Evolutionary conservation across 2,888 invertebrate species (phyloP).

Genomic region (Sepiola atlantica): DNA sequence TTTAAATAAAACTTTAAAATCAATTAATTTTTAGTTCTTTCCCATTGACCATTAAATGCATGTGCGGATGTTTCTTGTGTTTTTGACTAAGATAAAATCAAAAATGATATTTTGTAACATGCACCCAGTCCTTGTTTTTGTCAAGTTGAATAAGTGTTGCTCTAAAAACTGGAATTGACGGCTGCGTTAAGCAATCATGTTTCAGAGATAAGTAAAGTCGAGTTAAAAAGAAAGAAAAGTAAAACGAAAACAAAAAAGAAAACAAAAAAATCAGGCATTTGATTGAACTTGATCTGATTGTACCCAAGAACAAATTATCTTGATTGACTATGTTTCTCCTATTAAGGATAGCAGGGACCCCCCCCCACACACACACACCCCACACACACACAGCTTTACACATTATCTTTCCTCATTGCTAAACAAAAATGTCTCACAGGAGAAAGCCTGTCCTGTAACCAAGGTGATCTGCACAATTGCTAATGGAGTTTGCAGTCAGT

Average conservation of each 20-base stretch:
- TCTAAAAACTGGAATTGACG: not conserved
- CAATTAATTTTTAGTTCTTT: not conserved
- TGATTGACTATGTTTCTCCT: not conserved
- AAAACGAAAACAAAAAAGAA: not conserved
- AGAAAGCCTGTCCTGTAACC: not conserved
- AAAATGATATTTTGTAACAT: not conserved
- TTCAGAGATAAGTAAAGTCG: not conserved
- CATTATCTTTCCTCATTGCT: conserved; percentile 10
- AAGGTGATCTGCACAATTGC: not conserved
- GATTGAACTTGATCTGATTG: not conserved
- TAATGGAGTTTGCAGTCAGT: not conserved
- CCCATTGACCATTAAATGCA: not conserved
- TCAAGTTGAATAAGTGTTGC: not conserved
- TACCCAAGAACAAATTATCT: not conserved
- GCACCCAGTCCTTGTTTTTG: not conserved
- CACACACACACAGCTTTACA: not conserved
- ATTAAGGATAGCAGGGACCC: not conserved
- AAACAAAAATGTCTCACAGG: not conserved
- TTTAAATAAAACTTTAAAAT: not conserved
- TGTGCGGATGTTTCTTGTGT: not conserved
- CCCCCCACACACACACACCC: too few species aligned
- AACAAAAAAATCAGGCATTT: not conserved
- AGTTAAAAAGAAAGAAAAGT: not conserved
- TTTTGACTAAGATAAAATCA: not conserved
- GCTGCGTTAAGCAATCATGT: not conserved